phyloP scores from a whole-genome alignment of 2,888 invertebrate species.

The Phortica magna region DNA sequence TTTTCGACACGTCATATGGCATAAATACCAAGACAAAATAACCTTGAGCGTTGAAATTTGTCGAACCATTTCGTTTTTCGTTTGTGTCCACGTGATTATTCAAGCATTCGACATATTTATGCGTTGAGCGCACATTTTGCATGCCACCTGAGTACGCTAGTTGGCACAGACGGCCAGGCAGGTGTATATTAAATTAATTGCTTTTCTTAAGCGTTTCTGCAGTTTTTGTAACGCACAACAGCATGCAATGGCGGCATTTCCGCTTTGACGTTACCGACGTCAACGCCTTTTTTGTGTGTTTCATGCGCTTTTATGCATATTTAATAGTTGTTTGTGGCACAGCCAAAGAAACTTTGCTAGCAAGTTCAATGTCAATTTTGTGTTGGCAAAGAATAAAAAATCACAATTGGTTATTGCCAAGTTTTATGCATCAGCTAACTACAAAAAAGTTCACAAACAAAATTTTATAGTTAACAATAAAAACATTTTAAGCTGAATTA shows the following conservation, averaged over 20 bases:
- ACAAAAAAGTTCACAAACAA: not conserved
- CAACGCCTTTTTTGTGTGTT: conserved; percentile 19
- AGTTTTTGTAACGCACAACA: not conserved
- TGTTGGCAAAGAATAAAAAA: not conserved
- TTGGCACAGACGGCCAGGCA: no score
- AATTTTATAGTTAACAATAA: not conserved
- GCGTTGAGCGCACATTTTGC: conserved; percentile 37
- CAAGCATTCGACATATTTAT: conserved; percentile 56
- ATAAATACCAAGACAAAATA: conserved; percentile 15
- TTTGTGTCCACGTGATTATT: conserved; percentile 58
- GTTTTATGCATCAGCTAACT: not conserved
- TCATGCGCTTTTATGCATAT: conserved; percentile 23
- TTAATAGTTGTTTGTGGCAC: conserved; percentile 15
- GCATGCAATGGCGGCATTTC: conserved; percentile 28
- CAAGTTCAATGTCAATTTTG: conserved; percentile 19
- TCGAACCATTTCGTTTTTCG: not conserved
- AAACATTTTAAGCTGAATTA: not conserved
- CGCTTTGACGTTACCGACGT: conserved; percentile 15
- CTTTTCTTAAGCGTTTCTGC: conserved; percentile 16
- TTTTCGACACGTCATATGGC: not conserved
- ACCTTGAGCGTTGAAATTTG: conserved; percentile 10
- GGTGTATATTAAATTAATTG: not conserved
- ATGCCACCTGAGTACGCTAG: conserved; percentile 37
- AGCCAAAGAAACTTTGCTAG: not conserved
- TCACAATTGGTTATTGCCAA: not conserved